These are phyloP conservation scores for Lepidocyrtinus sp. DNA, from an alignment of 2,888 invertebrate genomes.

Conservation along the genomic window DNA sequence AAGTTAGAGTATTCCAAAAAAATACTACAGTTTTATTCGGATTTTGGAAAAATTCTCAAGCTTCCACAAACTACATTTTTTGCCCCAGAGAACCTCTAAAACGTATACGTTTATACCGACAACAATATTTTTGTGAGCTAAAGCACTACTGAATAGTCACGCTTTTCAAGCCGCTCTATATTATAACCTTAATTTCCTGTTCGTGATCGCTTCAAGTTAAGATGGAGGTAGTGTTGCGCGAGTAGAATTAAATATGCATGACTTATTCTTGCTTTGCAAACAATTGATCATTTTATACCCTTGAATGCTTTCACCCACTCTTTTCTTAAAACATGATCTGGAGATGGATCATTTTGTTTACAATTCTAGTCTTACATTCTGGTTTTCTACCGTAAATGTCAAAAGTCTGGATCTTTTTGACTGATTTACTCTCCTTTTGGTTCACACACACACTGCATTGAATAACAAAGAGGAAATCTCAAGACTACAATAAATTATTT, in stretches of 20 bases:
- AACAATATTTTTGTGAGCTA: too few relatives aligned
- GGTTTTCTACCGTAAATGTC: too few relatives aligned
- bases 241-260: slow-evolving; percentile 5
- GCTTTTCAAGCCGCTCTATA: slow-evolving; percentile 10
- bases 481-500: not conserved
- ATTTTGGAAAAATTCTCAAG: too few relatives aligned
- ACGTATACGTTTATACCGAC: too few relatives aligned
- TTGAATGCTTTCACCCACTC: not conserved
- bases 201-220: not conserved
- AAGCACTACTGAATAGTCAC: not conserved
- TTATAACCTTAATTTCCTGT: slow-evolving; percentile 8
- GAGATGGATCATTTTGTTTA: too few relatives aligned
- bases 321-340: too few relatives aligned
- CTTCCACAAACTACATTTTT: too few relatives aligned
- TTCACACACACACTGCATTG: not conserved
- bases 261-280: not conserved
- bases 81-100: too few relatives aligned
- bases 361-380: too few relatives aligned
- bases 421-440: slow-evolving; percentile 3
- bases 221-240: not conserved
- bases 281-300: slow-evolving; percentile 3
- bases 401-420: too few relatives aligned
- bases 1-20: too few relatives aligned
- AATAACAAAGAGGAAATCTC: not conserved
- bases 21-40: too few relatives aligned